A percentile compares a stretch with the other conserved stretches of the same genome.
These are phyloP conservation scores for Vanessa cardui DNA, from an alignment of 2,888 invertebrate genomes.

Conservation along the genomic window DNA sequence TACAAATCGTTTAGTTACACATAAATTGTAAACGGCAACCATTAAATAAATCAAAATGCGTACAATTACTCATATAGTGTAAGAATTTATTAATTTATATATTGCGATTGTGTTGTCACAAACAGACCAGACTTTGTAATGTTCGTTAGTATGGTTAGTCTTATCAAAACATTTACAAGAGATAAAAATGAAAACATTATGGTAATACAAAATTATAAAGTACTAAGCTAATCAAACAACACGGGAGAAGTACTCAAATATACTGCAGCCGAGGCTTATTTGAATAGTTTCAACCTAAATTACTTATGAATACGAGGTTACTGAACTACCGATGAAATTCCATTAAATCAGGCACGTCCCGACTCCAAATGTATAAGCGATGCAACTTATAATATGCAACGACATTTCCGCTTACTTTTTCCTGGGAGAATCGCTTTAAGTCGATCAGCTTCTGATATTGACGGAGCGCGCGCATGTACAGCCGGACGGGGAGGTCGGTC, in stretches of 20 bases:
- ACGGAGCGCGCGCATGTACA: conserved; percentile 83
- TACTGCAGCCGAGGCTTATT: conserved; percentile 31
- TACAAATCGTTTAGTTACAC: too few relatives aligned
- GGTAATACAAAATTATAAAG: conserved; percentile 12
- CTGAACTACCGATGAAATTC: conserved; percentile 36
- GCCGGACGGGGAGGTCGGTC: conserved; percentile 71
- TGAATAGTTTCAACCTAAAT: conserved; percentile 36
- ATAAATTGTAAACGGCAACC: too few relatives aligned
- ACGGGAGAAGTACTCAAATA: conserved; percentile 21
- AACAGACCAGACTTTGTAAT: too few relatives aligned
- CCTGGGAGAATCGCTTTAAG: conserved; percentile 79
- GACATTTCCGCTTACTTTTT: conserved; percentile 69
- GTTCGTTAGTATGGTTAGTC: too few relatives aligned
- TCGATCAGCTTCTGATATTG: conserved; percentile 85
- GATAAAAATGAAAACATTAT: conserved; percentile 15
- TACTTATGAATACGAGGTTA: conserved; percentile 38
- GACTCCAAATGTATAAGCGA: conserved; percentile 33
- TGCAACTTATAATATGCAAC: conserved; percentile 32
- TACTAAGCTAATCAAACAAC: conserved; percentile 17
- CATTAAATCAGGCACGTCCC: conserved; percentile 38
- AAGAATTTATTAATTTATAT: too few relatives aligned
- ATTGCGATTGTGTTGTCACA: too few relatives aligned
- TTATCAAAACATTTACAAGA: conserved; percentile 7
- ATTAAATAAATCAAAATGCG: too few relatives aligned
- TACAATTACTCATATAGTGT: too few relatives aligned